These are phyloP conservation scores for Sebastes reedi DNA, from an alignment of 2,797 vertebrate genomes.

Conservation along the genomic window DNA sequence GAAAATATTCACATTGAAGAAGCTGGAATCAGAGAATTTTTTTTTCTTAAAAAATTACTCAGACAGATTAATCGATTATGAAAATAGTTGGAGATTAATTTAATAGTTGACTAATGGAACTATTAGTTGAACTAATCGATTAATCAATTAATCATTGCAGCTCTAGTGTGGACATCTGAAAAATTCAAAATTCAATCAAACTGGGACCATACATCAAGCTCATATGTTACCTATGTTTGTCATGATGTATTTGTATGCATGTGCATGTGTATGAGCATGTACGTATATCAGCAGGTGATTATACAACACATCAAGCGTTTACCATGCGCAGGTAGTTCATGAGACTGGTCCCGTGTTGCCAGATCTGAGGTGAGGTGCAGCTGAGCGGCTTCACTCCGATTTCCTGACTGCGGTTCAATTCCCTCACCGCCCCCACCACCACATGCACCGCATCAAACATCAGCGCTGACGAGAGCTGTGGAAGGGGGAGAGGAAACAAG, in stretches of 20 bases:
- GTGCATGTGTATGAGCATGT: neutral
- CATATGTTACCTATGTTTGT: neutral
- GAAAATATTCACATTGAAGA: too few species aligned
- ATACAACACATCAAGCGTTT: constrained; percentile 38
- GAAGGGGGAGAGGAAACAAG: constrained; percentile 15
- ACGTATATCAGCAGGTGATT: neutral
- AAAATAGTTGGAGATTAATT: too few species aligned
- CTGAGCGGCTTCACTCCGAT: constrained; percentile 91
- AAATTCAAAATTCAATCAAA: neutral
- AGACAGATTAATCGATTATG: too few species aligned
- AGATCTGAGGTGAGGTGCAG: constrained; percentile 92
- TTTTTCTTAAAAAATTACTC: neutral
- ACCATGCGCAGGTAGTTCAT: constrained; percentile 98
- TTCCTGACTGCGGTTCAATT: constrained; percentile 93
- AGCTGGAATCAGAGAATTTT: too few species aligned
- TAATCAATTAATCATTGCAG: too few species aligned
- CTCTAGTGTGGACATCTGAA: neutral
- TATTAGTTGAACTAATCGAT: too few species aligned
- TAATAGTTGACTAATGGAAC: too few species aligned
- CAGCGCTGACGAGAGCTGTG: constrained; percentile 88
- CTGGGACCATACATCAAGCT: neutral
- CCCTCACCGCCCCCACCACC: constrained; percentile 89
- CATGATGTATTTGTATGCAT: neutral
- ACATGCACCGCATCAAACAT: constrained; percentile 93
- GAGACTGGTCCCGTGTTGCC: constrained; percentile 95